Conservation (phyloP, 1,140 invertebrate species). For the Eurytemora carolleeae region DNA sequence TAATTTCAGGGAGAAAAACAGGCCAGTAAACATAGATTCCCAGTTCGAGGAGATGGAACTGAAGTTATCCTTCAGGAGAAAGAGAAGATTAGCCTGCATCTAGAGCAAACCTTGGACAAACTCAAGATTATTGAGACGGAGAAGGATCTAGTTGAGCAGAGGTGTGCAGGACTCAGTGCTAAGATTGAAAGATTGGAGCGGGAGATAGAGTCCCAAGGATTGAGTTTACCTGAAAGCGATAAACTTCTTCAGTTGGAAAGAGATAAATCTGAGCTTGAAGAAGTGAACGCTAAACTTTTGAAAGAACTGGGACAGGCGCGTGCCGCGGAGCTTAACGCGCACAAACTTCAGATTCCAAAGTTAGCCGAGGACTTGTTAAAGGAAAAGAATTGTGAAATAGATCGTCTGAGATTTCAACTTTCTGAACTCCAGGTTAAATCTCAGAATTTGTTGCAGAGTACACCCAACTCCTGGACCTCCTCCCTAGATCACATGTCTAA, state of each 20-base stretch:
- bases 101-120: background rate
- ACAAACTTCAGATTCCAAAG: background rate
- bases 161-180: background rate
- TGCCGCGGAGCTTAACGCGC: background rate
- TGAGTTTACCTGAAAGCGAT: background rate
- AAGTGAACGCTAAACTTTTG: background rate
- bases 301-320: background rate
- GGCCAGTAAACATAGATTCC: background rate
- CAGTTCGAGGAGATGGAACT: background rate
- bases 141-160: background rate
- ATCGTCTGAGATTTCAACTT: background rate
- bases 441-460: background rate
- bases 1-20: background rate
- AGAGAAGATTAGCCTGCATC: background rate
- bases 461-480: background rate
- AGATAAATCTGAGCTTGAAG: background rate
- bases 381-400: background rate
- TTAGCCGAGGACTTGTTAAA: background rate
- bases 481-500: background rate
- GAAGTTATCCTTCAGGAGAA: background rate
- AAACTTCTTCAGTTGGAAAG: background rate
- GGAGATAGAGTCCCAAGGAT: background rate
- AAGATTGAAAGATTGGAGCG: background rate
- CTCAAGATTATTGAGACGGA: background rate
- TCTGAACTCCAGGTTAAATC: background rate